Conservation (phyloP, 1,140 invertebrate genomes). For the Zaprionus inermis region DNA sequence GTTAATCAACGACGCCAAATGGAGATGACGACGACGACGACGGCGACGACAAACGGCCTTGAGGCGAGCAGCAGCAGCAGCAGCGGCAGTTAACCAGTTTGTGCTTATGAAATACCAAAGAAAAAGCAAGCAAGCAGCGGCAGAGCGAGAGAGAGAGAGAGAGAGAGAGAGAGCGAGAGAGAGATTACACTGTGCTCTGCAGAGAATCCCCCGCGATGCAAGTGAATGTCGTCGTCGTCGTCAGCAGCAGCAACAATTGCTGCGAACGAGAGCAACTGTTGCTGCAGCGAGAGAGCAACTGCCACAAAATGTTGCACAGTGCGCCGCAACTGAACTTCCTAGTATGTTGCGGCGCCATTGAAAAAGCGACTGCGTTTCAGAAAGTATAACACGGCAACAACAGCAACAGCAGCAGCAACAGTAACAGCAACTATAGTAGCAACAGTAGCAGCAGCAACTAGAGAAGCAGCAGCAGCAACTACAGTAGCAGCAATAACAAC, state of each 20-base stretch:
- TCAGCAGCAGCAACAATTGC: slow-evolving; percentile 14
- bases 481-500: slow-evolving; percentile 39
- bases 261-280: not conserved
- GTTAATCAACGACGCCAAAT: slow-evolving; percentile 64
- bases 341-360: slow-evolving; percentile 60
- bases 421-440: slow-evolving; percentile 15
- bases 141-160: slow-evolving; percentile 7
- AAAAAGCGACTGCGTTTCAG: slow-evolving; percentile 45
- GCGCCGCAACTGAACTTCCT: slow-evolving; percentile 64
- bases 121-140: slow-evolving; percentile 25
- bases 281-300: not conserved
- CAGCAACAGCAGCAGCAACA: slow-evolving; percentile 15
- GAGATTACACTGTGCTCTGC: slow-evolving; percentile 4
- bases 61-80: slow-evolving; percentile 58
- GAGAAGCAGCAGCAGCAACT: slow-evolving; percentile 28
- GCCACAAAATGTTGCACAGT: slow-evolving; percentile 21
- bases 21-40: slow-evolving; percentile 20
- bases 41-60: slow-evolving; percentile 64
- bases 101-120: slow-evolving; percentile 69
- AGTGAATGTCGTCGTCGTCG: slow-evolving; percentile 50
- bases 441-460: slow-evolving; percentile 11
- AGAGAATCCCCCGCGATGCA: slow-evolving; percentile 57
- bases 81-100: slow-evolving; percentile 64
- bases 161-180: slow-evolving; percentile 9
- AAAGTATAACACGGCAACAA: slow-evolving; percentile 42